Evolutionary conservation across 1,140 invertebrate genomes (phyloP).

Genomic region (Ditylenchus dipsaci): DNA sequence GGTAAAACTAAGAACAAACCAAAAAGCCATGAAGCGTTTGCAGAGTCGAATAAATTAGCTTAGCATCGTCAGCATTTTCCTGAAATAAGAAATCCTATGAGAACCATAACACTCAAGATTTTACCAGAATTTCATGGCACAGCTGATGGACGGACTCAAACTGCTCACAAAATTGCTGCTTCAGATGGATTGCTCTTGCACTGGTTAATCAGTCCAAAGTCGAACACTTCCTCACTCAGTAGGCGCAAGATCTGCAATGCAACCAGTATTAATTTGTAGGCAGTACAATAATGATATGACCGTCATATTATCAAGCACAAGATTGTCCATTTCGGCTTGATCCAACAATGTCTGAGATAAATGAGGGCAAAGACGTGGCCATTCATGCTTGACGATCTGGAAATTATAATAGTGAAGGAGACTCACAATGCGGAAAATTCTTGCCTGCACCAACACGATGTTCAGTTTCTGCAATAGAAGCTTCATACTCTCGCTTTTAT

Average conservation of each 20-base stretch:
- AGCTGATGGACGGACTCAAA: slow-evolving; percentile 96
- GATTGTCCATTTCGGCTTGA: slow-evolving; percentile 97
- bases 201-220: slow-evolving; percentile 93
- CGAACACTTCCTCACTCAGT: slow-evolving; percentile 95
- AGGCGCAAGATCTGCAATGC: slow-evolving; percentile 76
- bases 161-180: slow-evolving; percentile 99
- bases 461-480: slow-evolving; percentile 97
- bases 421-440: background rate
- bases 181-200: slow-evolving; percentile 96
- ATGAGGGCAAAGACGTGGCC: slow-evolving; percentile 98
- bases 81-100: background rate
- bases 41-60: slow-evolving; percentile 70
- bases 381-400: slow-evolving; percentile 94
- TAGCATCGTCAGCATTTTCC: slow-evolving; percentile 67
- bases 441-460: slow-evolving; percentile 89
- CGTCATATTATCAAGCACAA: slow-evolving; percentile 97
- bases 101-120: background rate
- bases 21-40: slow-evolving; percentile 92
- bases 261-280: background rate
- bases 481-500: slow-evolving; percentile 79
- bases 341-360: slow-evolving; percentile 96
- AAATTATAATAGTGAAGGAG: background rate
- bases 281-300: background rate
- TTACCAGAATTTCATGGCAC: slow-evolving; percentile 87
- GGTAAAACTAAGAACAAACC: too few relatives aligned